Evolutionary conservation across 2,797 vertebrate genomes (phyloP).

Genomic region (Chaetodon trifasciatus): DNA sequence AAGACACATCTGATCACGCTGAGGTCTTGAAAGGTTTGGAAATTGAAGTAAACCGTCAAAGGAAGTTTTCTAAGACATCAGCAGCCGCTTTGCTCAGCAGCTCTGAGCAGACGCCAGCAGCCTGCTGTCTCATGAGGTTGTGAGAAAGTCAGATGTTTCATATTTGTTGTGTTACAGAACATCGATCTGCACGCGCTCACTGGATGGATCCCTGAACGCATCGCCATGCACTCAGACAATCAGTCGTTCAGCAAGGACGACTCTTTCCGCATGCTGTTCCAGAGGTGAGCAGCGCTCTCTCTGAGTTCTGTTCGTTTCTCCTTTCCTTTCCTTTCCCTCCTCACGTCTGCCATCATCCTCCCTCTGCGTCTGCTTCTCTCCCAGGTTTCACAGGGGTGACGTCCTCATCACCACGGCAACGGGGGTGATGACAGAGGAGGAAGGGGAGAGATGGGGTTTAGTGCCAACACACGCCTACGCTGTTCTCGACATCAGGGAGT

Average conservation of each 20-base stretch:
- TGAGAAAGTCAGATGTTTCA: accelerated
- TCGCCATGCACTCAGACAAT: conserved; percentile 99
- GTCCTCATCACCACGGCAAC: conserved; percentile 97
- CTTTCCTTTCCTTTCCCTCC: too few species aligned
- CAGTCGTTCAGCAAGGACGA: conserved; percentile 95
- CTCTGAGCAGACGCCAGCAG: not conserved
- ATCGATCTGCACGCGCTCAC: conserved; percentile 98
- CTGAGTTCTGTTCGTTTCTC: not conserved
- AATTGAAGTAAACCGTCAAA: not conserved
- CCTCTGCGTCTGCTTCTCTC: not conserved
- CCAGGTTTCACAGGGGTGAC: conserved; percentile 96
- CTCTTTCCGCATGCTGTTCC: conserved; percentile 97
- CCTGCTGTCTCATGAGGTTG: not conserved
- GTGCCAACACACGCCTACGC: conserved; percentile 99
- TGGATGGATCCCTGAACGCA: conserved; percentile 99
- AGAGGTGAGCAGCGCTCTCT: conserved; percentile 86
- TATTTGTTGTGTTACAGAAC: conserved; percentile 85
- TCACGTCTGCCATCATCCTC: not conserved
- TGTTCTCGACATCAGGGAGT: conserved; percentile 96
- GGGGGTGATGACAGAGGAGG: conserved; percentile 97
- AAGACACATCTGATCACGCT: not conserved
- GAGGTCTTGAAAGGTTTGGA: not conserved
- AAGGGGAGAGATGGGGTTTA: conserved; percentile 96
- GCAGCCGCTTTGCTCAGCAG: not conserved
- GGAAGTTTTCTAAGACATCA: not conserved